Conservation (phyloP, 1,140 invertebrate genomes). For the Ceratoteleas bidentatus region DNA sequence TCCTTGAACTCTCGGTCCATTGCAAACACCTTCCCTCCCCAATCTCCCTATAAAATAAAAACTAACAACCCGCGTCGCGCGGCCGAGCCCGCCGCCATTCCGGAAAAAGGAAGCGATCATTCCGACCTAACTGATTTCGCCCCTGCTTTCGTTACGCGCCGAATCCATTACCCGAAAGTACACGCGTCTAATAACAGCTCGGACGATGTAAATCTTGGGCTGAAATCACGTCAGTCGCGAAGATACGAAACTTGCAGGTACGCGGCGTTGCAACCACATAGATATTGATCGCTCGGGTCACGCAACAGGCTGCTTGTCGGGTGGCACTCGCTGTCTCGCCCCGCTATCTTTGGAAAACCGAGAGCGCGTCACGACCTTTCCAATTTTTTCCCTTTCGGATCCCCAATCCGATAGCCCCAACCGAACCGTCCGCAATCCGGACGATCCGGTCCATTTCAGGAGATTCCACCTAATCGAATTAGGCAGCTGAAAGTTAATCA, state of each 20-base stretch:
- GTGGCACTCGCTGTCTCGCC: slow-evolving; percentile 45
- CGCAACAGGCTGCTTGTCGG: slow-evolving; percentile 70
- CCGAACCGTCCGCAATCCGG: no score
- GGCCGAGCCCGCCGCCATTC: no score
- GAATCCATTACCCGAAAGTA: slow-evolving; percentile 24
- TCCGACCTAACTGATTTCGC: not conserved
- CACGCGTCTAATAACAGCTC: slow-evolving; percentile 29
- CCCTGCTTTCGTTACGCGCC: not conserved
- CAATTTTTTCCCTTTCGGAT: no score
- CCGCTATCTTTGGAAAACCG: slow-evolving; percentile 53
- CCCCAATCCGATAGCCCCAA: no score
- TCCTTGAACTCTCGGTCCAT: no score
- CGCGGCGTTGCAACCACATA: slow-evolving; percentile 65
- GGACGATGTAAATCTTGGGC: slow-evolving; percentile 55
- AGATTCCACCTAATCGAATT: no score
- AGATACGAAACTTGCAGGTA: slow-evolving; percentile 63
- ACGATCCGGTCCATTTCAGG: no score
- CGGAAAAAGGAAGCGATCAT: no score
- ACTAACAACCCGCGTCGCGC: no score
- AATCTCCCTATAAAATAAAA: no score
- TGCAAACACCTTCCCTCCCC: no score
- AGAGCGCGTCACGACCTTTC: slow-evolving; percentile 9
- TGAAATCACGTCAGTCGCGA: slow-evolving; percentile 59
- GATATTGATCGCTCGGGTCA: slow-evolving; percentile 71
- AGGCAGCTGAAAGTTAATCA: no score